Conservation (phyloP, 2,797 vertebrate species). For the Falco biarmicus region DNA sequence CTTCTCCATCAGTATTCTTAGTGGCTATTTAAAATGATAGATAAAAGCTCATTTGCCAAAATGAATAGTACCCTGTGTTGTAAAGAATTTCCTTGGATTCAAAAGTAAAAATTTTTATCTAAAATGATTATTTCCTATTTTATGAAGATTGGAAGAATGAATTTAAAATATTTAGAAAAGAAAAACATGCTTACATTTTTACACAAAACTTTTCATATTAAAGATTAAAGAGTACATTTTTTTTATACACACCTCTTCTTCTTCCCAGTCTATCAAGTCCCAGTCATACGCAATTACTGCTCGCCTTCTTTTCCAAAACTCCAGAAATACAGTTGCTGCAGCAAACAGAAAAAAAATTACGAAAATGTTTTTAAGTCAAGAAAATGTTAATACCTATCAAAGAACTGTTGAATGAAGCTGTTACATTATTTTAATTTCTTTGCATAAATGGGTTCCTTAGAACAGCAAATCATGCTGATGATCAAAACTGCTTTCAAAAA, state of each 20-base stretch:
- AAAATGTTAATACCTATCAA: neutral
- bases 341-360: slow-evolving; percentile 43
- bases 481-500: slow-evolving; percentile 40
- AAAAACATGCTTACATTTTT: neutral
- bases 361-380: slow-evolving; percentile 26
- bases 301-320: slow-evolving; percentile 93
- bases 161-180: neutral
- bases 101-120: neutral
- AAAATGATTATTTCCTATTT: neutral
- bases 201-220: neutral
- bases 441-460: slow-evolving; percentile 8
- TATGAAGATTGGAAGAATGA: neutral
- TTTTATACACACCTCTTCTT: slow-evolving; percentile 88
- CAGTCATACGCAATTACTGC: slow-evolving; percentile 94
- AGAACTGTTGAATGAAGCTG: slow-evolving; percentile 15
- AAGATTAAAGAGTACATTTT: neutral
- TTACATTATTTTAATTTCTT: slow-evolving; percentile 2
- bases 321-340: slow-evolving; percentile 91
- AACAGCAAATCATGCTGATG: slow-evolving; percentile 38
- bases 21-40: neutral
- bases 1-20: neutral
- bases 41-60: neutral
- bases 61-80: neutral
- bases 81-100: neutral
- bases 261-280: slow-evolving; percentile 96